Evolutionary conservation across 2,113 vertebrate species (phyloP).

Genomic region (Diglossa brunneiventris): DNA sequence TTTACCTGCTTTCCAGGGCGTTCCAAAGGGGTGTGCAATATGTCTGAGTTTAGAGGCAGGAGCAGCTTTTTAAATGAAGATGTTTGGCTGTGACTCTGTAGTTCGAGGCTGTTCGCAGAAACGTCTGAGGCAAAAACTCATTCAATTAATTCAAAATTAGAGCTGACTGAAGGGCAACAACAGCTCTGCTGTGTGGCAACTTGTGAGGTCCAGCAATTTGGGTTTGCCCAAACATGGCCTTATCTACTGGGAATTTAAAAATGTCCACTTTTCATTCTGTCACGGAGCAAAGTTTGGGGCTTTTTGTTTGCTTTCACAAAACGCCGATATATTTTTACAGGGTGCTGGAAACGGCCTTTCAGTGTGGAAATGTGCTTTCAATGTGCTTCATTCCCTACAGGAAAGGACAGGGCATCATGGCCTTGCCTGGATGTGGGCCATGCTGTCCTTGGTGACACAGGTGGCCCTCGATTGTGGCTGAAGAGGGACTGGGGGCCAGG

Average conservation of each 20-base stretch:
- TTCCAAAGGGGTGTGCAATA: background rate
- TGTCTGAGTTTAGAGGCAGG: background rate
- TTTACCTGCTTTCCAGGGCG: background rate
- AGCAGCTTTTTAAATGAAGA: background rate
- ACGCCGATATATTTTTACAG: background rate
- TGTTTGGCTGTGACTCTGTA: background rate
- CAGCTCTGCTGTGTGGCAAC: constrained; percentile 13
- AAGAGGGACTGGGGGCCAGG: background rate
- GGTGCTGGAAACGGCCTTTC: background rate
- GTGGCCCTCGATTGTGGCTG: background rate
- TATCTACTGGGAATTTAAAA: constrained; percentile 42
- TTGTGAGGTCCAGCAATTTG: constrained; percentile 51
- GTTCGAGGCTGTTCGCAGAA: background rate
- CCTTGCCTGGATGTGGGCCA: fast-evolving
- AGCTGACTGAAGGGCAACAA: constrained; percentile 22
- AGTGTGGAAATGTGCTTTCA: background rate
- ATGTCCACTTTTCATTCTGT: constrained; percentile 26
- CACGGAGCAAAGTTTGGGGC: background rate
- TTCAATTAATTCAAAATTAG: constrained; percentile 1
- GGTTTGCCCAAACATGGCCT: background rate
- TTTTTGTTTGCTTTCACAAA: constrained; percentile 12
- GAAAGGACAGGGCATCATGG: background rate
- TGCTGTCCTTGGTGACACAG: background rate
- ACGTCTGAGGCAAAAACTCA: background rate
- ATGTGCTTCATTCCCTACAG: background rate